Base-by-base conservation (phyloP, 1,140 invertebrate genomes). In the Melanaphis sacchari region DNA sequence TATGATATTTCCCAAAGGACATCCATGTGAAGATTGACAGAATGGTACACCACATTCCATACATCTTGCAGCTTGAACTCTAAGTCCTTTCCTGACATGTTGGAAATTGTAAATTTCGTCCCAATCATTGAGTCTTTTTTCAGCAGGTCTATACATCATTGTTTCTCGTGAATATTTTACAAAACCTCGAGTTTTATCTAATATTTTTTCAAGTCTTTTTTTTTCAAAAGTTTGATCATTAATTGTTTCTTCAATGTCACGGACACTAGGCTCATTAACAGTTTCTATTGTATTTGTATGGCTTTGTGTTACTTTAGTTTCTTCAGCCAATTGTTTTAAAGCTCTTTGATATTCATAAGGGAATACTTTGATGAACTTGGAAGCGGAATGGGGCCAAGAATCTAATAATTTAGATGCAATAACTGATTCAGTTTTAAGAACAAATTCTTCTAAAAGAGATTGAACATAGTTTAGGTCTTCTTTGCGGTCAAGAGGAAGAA, bases 11-110 rank as follows among this genome's bases (percentile, higher is more conserved):
- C 98, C 99, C 31, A 99, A 96, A 5, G 99, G 99, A 95, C 99
- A 99, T 89, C 99, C 99, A 95, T 99, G 98, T 94, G 98, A 97
- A 54, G 98, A 98, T 96, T 99, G 99, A 95, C 99, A 99, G 96
- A 99, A 99, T 21, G 99, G 99, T 43, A 99, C 98, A 43, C 99
- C 99, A 95, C 99, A 99, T 94, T 99, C 99, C 99, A 99, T 99
- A 95, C 99, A 99, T 26, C 99, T 96, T 1, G 99, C 99, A 24
- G 99, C 99, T 95, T 99, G 99, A 2, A 97, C 96, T 88, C 97
- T 96, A 24, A 99, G 96, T 54, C 98, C 98, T 95, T 98, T 98
- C 8, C 98, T 96, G 21, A 99, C 98, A 94, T 97, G 96, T 87
- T 96, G 95, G 94, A 98, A 98, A 95, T 99, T 97, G 95, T 99